A percentile compares a stretch with the other conserved stretches of the same genome.
Evolutionary conservation across 1,140 invertebrate genomes (phyloP).

Genomic region (Drosophila mauritiana): DNA sequence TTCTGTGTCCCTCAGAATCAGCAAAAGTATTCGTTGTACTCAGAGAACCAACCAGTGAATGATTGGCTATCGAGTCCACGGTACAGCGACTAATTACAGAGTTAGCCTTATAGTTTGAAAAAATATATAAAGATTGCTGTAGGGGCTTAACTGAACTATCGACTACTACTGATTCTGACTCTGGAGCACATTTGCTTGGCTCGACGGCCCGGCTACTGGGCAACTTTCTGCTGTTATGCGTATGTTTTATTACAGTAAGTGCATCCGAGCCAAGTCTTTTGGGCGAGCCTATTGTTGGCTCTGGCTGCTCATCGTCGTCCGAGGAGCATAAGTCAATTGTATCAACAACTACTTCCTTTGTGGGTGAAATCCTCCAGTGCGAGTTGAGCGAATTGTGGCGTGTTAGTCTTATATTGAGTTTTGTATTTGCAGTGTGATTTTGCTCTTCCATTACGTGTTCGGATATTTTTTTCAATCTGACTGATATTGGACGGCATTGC

Average conservation of each 20-base stretch:
- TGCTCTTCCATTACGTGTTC: conserved; percentile 80
- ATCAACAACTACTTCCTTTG: conserved; percentile 82
- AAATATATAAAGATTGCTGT: conserved; percentile 78
- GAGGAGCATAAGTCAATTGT: conserved; percentile 86
- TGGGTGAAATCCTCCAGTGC: conserved; percentile 80
- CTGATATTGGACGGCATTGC: conserved; percentile 85
- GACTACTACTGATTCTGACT: conserved; percentile 35
- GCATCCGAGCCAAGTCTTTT: conserved; percentile 37
- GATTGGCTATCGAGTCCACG: conserved; percentile 53
- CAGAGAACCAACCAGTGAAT: conserved; percentile 38
- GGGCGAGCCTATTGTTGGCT: conserved; percentile 17
- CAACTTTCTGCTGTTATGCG: conserved; percentile 29
- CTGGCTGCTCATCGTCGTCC: conserved; percentile 85
- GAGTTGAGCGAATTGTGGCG: conserved; percentile 74
- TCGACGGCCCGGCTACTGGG: conserved; percentile 17
- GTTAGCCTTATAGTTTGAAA: conserved; percentile 80
- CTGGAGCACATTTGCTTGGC: conserved; percentile 16
- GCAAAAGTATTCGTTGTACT: conserved; percentile 49
- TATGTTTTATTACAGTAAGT: conserved; percentile 48
- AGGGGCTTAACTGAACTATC: conserved; percentile 64
- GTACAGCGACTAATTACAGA: conserved; percentile 60
- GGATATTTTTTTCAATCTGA: conserved; percentile 84
- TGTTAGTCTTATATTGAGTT: conserved; percentile 80
- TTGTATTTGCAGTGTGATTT: conserved; percentile 63
- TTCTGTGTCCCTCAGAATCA: conserved; percentile 43